Conservation (phyloP, 2,113 vertebrate species). For the Dolichotis patagonum region DNA sequence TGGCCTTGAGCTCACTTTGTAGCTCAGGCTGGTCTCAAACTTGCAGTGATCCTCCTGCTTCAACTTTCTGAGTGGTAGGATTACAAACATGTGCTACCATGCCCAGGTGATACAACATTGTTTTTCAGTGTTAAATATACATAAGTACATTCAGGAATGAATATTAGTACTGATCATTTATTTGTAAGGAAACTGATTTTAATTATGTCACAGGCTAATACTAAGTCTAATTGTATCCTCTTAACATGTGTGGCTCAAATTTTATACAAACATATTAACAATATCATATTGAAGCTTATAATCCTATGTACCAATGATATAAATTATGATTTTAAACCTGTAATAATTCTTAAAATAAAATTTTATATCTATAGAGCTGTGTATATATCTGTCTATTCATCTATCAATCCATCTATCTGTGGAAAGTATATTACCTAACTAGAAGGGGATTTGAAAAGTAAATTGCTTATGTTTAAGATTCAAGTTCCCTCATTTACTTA, state of each 20-base stretch:
- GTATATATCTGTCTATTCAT: not conserved
- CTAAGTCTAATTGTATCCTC: not conserved
- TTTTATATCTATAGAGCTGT: not conserved
- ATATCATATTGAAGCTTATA: not conserved
- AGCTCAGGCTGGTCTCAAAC: too few species aligned
- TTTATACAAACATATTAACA: constrained; percentile 16
- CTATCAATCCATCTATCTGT: not conserved
- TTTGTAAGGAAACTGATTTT: not conserved
- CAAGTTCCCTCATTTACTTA: not conserved
- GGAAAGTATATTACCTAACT: not conserved
- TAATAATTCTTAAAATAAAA: not conserved
- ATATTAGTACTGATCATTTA: not conserved
- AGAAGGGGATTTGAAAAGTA: not conserved
- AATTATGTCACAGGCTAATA: constrained; percentile 24
- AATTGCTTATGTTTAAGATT: not conserved
- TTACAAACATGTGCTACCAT: too few species aligned
- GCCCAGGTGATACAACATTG: not conserved
- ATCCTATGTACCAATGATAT: not conserved
- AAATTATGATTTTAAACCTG: not conserved
- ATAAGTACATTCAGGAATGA: not conserved
- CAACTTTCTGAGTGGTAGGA: too few species aligned
- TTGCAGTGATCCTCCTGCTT: too few species aligned
- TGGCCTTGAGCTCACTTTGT: too few species aligned
- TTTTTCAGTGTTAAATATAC: not conserved
- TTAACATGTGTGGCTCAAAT: not conserved